A percentile compares a stretch with the other conserved stretches of the same genome.
phyloP scores from a whole-genome alignment of 2,888 invertebrate genomes.

The Boloria euphrosyne region DNA sequence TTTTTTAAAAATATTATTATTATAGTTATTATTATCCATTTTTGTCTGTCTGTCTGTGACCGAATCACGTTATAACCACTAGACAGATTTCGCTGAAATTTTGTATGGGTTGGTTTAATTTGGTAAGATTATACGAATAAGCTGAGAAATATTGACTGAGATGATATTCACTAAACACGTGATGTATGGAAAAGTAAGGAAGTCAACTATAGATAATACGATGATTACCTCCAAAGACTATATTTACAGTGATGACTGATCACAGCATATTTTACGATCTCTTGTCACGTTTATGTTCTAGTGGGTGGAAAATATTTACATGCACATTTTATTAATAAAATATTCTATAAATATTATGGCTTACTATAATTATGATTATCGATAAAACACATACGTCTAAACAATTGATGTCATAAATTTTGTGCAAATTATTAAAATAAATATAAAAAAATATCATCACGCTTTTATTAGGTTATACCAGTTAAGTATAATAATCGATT shows the following conservation, averaged over 20 bases:
- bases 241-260: slow-evolving; percentile 29
- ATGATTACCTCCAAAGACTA: slow-evolving; percentile 16
- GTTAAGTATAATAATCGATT: slow-evolving; percentile 3
- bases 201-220: slow-evolving; percentile 16
- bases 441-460: too few relatives aligned
- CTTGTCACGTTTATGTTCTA: slow-evolving; percentile 16
- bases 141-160: too few relatives aligned
- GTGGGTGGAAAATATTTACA: slow-evolving; percentile 18
- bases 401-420: too few relatives aligned
- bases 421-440: too few relatives aligned
- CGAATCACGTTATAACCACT: too few relatives aligned
- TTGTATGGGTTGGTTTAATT: too few relatives aligned
- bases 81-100: too few relatives aligned
- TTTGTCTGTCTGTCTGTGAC: too few relatives aligned
- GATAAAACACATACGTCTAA: too few relatives aligned
- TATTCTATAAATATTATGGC: not conserved
- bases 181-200: not conserved
- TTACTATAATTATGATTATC: not conserved
- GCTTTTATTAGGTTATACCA: not conserved
- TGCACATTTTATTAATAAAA: slow-evolving; percentile 1
- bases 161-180: slow-evolving; percentile 7
- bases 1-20: too few relatives aligned
- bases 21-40: too few relatives aligned
- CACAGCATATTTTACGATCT: slow-evolving; percentile 18
- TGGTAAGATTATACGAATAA: too few relatives aligned